Evolutionary conservation across 2,797 vertebrate genomes (phyloP).

Genomic region (Tachyglossus aculeatus): DNA sequence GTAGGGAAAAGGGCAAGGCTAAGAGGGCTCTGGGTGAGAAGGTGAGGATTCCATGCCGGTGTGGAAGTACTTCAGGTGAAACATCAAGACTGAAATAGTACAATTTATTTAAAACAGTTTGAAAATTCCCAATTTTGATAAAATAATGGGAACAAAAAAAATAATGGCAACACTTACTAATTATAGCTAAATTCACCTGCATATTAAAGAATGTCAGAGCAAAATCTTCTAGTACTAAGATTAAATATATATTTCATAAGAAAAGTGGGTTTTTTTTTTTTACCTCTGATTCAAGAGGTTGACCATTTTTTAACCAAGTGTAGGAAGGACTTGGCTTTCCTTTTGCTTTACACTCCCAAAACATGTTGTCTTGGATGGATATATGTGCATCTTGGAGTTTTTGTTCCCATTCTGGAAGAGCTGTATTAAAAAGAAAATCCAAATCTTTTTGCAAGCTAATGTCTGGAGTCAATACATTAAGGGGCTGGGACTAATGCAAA

Average conservation of each 20-base stretch:
- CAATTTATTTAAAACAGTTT: neutral
- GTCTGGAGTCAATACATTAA: neutral
- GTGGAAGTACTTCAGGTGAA: no score
- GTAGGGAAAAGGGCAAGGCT: no score
- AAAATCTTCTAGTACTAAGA: no score
- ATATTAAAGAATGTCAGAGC: neutral
- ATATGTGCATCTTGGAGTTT: slow-evolving; percentile 83
- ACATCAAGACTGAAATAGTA: no score
- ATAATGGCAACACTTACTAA: no score
- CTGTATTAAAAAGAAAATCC: slow-evolving; percentile 68
- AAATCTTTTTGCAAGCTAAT: slow-evolving; percentile 21
- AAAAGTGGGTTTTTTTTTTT: no score
- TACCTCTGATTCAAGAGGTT: slow-evolving; percentile 77
- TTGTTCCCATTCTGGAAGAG: slow-evolving; percentile 85
- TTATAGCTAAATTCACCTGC: neutral
- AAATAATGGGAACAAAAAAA: neutral
- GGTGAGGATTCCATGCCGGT: no score
- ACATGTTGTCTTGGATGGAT: slow-evolving; percentile 82
- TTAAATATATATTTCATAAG: no score
- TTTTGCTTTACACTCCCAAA: slow-evolving; percentile 87
- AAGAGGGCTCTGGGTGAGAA: no score
- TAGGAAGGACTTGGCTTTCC: slow-evolving; percentile 83
- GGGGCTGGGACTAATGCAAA: neutral
- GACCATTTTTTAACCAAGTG: slow-evolving; percentile 86
- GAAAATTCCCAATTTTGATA: neutral